Conservation (phyloP, 1,140 invertebrate species). For the Ceratina calcarata region DNA sequence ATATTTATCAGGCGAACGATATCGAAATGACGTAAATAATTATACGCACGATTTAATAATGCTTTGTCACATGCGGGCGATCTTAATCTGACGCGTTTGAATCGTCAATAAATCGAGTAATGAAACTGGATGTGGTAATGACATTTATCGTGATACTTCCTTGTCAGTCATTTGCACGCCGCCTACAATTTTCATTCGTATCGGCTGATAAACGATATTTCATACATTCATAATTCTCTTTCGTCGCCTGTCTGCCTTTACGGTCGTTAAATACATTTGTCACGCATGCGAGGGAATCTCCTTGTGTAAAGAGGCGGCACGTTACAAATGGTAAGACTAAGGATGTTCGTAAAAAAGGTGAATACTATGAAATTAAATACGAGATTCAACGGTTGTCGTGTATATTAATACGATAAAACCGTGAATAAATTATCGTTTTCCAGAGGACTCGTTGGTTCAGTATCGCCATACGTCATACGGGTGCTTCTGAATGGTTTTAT, state of each 20-base stretch:
- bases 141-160: constrained; percentile 7
- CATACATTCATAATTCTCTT: background rate
- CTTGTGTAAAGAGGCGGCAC: too few relatives aligned
- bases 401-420: too few relatives aligned
- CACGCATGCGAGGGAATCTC: background rate
- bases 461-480: too few relatives aligned
- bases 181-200: constrained; percentile 1
- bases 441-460: too few relatives aligned
- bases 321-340: too few relatives aligned
- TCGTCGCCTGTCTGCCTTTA: background rate
- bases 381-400: too few relatives aligned
- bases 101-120: constrained; percentile 1
- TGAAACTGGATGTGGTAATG: background rate
- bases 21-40: constrained; percentile 1
- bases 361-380: too few relatives aligned
- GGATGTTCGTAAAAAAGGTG: too few relatives aligned
- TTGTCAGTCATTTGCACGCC: background rate
- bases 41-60: constrained; percentile 18
- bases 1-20: background rate
- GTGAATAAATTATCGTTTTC: too few relatives aligned
- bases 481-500: too few relatives aligned
- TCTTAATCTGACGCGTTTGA: background rate
- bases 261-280: constrained; percentile 19
- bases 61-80: background rate
- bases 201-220: background rate